Evolutionary conservation across 2,888 invertebrate genomes (phyloP).

Genomic region (Noctuana brunneofusca): DNA sequence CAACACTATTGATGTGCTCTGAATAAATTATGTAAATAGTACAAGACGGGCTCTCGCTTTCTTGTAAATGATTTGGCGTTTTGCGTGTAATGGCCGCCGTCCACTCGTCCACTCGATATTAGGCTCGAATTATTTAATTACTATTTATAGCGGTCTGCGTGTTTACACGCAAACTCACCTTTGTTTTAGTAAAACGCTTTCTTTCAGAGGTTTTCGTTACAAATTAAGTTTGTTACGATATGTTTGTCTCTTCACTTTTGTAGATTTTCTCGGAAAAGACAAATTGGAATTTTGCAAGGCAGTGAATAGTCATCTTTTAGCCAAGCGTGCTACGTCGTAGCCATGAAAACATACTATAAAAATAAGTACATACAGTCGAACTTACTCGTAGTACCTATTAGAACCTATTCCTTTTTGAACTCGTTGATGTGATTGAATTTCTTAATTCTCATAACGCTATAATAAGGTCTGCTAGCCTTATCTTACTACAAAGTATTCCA

Average conservation of each 20-base stretch:
- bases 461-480: too few relatives aligned
- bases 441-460: too few relatives aligned
- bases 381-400: too few relatives aligned
- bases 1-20: slow-evolving; percentile 49
- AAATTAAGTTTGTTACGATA: slow-evolving; percentile 13
- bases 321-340: too few relatives aligned
- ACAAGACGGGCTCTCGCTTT: slow-evolving; percentile 75
- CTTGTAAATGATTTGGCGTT: slow-evolving; percentile 80
- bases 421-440: too few relatives aligned
- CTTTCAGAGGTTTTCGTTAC: slow-evolving; percentile 12
- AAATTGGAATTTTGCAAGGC: neutral
- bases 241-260: neutral
- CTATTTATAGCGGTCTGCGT: slow-evolving; percentile 52
- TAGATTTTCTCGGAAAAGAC: neutral
- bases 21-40: slow-evolving; percentile 81
- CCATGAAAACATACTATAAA: too few relatives aligned
- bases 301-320: too few relatives aligned
- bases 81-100: slow-evolving; percentile 70
- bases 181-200: slow-evolving; percentile 15
- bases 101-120: slow-evolving; percentile 56
- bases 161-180: slow-evolving; percentile 53
- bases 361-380: too few relatives aligned
- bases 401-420: too few relatives aligned
- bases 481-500: too few relatives aligned
- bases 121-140: slow-evolving; percentile 76